phyloP scores from a whole-genome alignment of 2,888 invertebrate species.

The Sarcophaga carnaria region DNA sequence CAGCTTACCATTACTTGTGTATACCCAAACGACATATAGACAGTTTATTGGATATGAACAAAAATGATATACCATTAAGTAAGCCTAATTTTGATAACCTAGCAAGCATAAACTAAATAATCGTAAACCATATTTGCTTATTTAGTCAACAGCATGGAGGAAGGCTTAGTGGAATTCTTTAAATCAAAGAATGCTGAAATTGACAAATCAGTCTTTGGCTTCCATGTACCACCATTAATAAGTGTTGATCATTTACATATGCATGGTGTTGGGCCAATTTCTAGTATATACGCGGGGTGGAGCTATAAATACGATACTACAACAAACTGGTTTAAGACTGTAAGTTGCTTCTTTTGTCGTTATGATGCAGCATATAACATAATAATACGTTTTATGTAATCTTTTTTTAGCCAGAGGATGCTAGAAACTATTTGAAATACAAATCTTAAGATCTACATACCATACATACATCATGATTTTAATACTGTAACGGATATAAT shows the following conservation, averaged over 20 bases:
- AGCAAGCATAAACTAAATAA: too few species aligned
- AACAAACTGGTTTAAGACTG: conserved; percentile 92
- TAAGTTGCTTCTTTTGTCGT: conserved; percentile 81
- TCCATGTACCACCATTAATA: conserved; percentile 96
- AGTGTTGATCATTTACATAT: conserved; percentile 91
- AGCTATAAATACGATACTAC: conserved; percentile 87
- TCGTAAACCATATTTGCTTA: neutral
- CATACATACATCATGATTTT: neutral
- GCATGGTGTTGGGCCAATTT: conserved; percentile 91
- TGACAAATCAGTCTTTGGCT: conserved; percentile 86
- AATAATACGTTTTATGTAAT: neutral
- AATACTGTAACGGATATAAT: neutral
- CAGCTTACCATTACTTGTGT: conserved; percentile 90
- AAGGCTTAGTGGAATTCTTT: conserved; percentile 82
- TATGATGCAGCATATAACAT: neutral
- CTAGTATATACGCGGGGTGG: conserved; percentile 87
- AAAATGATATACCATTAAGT: conserved; percentile 88
- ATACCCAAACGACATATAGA: conserved; percentile 90
- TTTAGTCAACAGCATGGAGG: conserved; percentile 87
- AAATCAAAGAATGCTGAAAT: conserved; percentile 82
- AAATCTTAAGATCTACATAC: conserved; percentile 27
- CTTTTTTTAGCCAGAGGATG: conserved; percentile 54
- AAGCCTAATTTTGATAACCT: conserved; percentile 72
- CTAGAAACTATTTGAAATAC: conserved; percentile 52
- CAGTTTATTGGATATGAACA: conserved; percentile 87